These are phyloP conservation scores for Maccullochella peelii DNA, from an alignment of 2,113 vertebrate genomes.

Conservation along the genomic window DNA sequence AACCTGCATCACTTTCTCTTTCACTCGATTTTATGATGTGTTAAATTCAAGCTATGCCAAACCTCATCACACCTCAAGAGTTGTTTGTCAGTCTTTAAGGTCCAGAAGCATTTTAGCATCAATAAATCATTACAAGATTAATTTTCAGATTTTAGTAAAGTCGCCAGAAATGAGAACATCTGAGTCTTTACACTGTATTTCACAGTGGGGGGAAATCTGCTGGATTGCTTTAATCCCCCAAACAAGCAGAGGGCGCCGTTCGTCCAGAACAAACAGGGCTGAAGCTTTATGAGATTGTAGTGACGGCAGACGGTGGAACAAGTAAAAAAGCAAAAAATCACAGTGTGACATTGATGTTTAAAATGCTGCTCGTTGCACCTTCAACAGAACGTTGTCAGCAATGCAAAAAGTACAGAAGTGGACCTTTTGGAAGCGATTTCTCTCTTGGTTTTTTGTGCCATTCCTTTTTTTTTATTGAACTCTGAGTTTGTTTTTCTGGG, in stretches of 20 bases:
- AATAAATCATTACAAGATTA: neutral
- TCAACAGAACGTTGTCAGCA: conserved; percentile 9
- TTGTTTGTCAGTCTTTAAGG: conserved; percentile 2
- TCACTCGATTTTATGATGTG: conserved; percentile 38
- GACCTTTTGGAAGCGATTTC: neutral
- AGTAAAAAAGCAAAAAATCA: neutral
- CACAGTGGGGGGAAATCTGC: neutral
- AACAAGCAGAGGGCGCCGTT: conserved; percentile 44
- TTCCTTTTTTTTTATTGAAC: conserved; percentile 7
- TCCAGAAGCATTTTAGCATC: conserved; percentile 34
- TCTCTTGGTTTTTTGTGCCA: neutral
- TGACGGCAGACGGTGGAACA: neutral
- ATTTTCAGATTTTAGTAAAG: neutral
- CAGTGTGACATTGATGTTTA: neutral
- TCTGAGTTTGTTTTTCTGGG: neutral
- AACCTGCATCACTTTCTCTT: conserved; percentile 17
- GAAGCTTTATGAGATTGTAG: neutral
- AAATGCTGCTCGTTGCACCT: conserved; percentile 14
- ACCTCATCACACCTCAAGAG: conserved; percentile 42
- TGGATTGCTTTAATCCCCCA: neutral
- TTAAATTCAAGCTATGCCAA: conserved; percentile 47
- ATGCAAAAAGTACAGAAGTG: conserved; percentile 24
- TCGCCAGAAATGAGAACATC: neutral
- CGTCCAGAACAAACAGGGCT: neutral
- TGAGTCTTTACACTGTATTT: conserved; percentile 1